Evolutionary conservation across 2,113 vertebrate species (phyloP), one percentile per base, ranked within the genome.

Genomic region (Aplodontia rufa): DNA sequence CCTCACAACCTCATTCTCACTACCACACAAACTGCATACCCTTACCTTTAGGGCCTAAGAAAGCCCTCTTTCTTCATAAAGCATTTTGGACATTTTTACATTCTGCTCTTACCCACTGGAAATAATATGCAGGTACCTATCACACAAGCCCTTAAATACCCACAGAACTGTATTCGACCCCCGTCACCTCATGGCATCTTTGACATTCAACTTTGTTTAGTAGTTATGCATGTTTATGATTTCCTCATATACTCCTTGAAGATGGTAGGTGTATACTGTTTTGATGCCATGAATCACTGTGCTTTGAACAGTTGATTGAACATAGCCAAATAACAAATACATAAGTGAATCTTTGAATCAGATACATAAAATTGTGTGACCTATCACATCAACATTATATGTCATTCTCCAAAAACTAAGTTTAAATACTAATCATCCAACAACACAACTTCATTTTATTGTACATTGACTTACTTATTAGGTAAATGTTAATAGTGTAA

Each of bases 1-100:
- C 8, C 28, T 40, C 49, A 4, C 0, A 0, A 0, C n/a, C 42
- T 78, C 24, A 53, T 35, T 14, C n/a, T 17, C 1, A 32, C 32
- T 14, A 37, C 42, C 8, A 45, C 35, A 40, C 1, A 22, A 22
- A 51, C 4, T 12, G 6, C 24, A 32, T 22, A 42, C 10, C 37
- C 20, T 40, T 10, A 66, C 26, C 37, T 28, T 53, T 6, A 3
- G 9, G 11, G 3, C 13, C 22, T 37, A 45, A 35, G 53, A 16
- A 69, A 74, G 72, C 13, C 3, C 28, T 78, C 17, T 28, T 80
- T 78, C 51, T 47, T 74, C 8, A 1, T n/a, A 78, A 30, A 94
- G 14, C 19, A 17, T 13, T 1, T 9, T 45, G 66, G 45, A 37
- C 24, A 26, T 64, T 80, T 26, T 68, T 30, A n/a, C 55, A 40